These are phyloP conservation scores for Aleiodes leptofemur DNA, from an alignment of 2,888 invertebrate genomes.

Conservation along the genomic window DNA sequence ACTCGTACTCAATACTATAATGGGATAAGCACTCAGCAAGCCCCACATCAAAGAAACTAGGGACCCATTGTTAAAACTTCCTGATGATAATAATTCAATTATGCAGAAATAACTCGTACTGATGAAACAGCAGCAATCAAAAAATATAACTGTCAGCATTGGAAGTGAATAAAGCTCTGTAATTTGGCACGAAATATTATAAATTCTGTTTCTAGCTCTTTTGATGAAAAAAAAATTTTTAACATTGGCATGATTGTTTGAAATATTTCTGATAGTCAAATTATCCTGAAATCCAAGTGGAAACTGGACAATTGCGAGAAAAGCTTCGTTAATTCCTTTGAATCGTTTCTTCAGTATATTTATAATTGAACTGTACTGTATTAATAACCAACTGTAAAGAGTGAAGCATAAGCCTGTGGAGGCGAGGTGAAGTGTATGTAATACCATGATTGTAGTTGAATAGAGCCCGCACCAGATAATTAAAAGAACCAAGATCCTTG, in stretches of 20 bases:
- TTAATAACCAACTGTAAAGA: background rate
- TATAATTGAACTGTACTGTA: constrained; percentile 1
- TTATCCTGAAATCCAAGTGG: background rate
- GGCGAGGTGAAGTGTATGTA: background rate
- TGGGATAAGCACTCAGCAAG: background rate
- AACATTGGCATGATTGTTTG: background rate
- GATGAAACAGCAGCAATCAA: background rate
- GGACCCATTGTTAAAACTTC: background rate
- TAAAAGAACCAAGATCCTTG: background rate
- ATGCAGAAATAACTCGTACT: background rate
- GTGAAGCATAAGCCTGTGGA: background rate
- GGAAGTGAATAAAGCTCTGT: background rate
- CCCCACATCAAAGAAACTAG: background rate
- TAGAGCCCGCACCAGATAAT: background rate
- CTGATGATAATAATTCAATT: background rate
- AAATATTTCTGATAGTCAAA: background rate
- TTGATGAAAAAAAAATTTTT: background rate
- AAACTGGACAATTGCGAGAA: background rate
- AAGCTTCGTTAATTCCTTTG: background rate
- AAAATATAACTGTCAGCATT: background rate
- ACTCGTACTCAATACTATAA: background rate
- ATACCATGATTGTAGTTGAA: background rate
- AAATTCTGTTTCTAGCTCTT: background rate
- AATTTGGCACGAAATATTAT: background rate
- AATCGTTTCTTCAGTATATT: background rate